These are phyloP conservation scores for Emydocephalus ijimae DNA, from an alignment of 2,113 vertebrate species.

Conservation along the genomic window DNA sequence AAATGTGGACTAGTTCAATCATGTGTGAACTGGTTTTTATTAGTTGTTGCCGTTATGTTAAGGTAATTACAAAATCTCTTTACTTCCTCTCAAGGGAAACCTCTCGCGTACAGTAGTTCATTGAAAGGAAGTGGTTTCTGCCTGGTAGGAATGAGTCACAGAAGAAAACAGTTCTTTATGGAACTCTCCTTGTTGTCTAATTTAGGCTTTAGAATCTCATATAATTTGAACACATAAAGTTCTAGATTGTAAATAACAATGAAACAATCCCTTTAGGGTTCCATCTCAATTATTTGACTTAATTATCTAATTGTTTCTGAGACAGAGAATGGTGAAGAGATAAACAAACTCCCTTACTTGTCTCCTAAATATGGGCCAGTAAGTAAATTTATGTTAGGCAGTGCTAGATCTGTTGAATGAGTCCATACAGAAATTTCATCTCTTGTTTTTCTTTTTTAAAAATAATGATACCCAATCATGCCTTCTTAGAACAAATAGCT, in stretches of 20 bases:
- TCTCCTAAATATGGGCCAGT: no score
- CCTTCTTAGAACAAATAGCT: neutral
- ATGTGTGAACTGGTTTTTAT: slow-evolving; percentile 44
- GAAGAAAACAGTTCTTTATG: slow-evolving; percentile 61
- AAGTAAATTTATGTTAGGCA: neutral
- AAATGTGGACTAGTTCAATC: slow-evolving; percentile 11
- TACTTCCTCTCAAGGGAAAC: slow-evolving; percentile 60
- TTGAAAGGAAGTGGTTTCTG: slow-evolving; percentile 64
- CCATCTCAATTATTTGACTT: neutral
- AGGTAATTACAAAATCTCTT: slow-evolving; percentile 56
- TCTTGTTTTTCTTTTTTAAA: neutral
- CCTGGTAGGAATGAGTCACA: slow-evolving; percentile 65
- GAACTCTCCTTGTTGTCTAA: slow-evolving; percentile 62
- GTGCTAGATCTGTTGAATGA: neutral
- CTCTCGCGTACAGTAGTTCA: slow-evolving; percentile 54
- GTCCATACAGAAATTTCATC: neutral
- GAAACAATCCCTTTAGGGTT: slow-evolving; percentile 8
- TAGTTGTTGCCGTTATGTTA: slow-evolving; percentile 52
- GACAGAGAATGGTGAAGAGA: neutral
- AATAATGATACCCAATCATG: neutral
- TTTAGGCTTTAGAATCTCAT: slow-evolving; percentile 61
- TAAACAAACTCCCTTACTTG: neutral
- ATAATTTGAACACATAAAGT: slow-evolving; percentile 42
- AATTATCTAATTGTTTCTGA: neutral
- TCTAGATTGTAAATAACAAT: slow-evolving; percentile 28